A percentile compares a stretch with the other conserved stretches of the same genome.
These are phyloP conservation scores for Anguilla obscura DNA, from an alignment of 2,797 vertebrate species.

Conservation along the genomic window DNA sequence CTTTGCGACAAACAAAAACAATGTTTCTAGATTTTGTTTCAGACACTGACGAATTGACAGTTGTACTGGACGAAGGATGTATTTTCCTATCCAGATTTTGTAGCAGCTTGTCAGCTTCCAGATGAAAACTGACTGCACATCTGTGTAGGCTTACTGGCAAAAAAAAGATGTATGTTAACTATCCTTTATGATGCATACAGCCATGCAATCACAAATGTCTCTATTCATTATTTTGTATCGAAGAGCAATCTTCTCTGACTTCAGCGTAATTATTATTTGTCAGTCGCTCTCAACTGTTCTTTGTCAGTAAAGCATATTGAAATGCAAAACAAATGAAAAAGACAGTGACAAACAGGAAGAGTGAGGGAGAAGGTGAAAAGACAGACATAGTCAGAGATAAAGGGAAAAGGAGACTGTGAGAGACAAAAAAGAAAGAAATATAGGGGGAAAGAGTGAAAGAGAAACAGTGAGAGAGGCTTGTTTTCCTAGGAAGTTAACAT, in stretches of 20 bases:
- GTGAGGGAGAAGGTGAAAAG: constrained; percentile 20
- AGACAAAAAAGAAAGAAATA: not conserved
- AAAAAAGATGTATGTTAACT: not conserved
- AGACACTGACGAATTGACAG: not conserved
- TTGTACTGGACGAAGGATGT: not conserved
- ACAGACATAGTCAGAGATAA: not conserved
- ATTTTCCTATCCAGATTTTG: not conserved
- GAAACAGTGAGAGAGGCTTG: not conserved
- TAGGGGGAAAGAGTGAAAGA: not conserved
- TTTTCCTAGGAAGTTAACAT: not conserved
- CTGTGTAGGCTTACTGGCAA: not conserved
- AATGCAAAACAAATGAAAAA: not conserved
- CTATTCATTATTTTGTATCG: not conserved
- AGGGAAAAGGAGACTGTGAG: not conserved
- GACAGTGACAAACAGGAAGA: not conserved
- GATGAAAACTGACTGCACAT: not conserved
- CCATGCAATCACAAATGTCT: not conserved
- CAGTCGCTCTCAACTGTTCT: not conserved
- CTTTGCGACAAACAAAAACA: not conserved
- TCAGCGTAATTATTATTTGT: not conserved
- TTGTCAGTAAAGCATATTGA: not conserved
- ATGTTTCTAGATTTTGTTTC: not conserved
- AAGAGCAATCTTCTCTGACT: not conserved
- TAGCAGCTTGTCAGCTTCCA: not conserved
- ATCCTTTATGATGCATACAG: not conserved